phyloP scores from a whole-genome alignment of 1,140 invertebrate genomes.

The Monochamus saltuarius region DNA sequence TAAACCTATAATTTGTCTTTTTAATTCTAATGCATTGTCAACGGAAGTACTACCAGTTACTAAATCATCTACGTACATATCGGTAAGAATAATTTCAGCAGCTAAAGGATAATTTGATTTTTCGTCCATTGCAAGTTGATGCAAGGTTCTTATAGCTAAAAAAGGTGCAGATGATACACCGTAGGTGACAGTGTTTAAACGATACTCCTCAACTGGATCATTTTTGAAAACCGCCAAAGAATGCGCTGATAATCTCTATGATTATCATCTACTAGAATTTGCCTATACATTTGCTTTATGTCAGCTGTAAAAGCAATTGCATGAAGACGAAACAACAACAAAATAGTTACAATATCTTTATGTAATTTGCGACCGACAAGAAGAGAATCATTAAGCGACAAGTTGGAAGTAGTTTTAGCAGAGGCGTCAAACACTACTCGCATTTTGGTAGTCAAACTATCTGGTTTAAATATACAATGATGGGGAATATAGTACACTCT shows the following conservation, averaged over 20 bases:
- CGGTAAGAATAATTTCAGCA: not conserved
- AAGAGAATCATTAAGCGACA: slow-evolving; percentile 32
- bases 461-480: slow-evolving; percentile 21
- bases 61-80: slow-evolving; percentile 43
- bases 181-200: not conserved
- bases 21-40: not conserved
- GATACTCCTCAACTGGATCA: not conserved
- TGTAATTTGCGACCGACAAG: slow-evolving; percentile 21
- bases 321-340: slow-evolving; percentile 24
- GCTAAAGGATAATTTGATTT: not conserved
- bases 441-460: slow-evolving; percentile 22
- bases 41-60: slow-evolving; percentile 39
- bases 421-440: slow-evolving; percentile 30
- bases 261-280: slow-evolving; percentile 1
- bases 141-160: slow-evolving; percentile 8
- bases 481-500: slow-evolving; percentile 9
- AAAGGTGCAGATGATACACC: slow-evolving; percentile 12
- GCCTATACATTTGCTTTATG: slow-evolving; percentile 34
- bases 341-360: slow-evolving; percentile 22
- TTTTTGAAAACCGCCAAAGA: not conserved
- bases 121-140: slow-evolving; percentile 23
- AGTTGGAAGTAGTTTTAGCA: slow-evolving; percentile 11
- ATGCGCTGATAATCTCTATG: not conserved
- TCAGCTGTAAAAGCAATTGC: slow-evolving; percentile 31
- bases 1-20: not conserved